These are phyloP conservation scores for Cerastis leucographa DNA, from an alignment of 2,888 invertebrate species.

Conservation along the genomic window DNA sequence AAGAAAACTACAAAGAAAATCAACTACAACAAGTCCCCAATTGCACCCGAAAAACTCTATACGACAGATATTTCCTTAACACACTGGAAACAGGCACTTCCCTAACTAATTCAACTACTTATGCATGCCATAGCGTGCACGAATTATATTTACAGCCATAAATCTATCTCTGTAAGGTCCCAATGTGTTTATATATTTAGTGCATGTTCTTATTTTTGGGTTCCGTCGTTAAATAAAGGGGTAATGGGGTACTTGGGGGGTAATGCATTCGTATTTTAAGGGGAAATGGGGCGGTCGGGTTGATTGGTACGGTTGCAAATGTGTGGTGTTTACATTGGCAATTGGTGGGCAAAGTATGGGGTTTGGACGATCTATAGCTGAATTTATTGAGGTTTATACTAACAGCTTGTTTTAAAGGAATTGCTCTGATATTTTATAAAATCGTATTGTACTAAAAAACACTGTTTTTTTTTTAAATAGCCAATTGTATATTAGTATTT, in stretches of 20 bases:
- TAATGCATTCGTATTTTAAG: conserved; percentile 64
- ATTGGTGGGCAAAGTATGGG: conserved; percentile 26
- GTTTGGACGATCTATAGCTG: conserved; percentile 15
- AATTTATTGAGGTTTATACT: conserved; percentile 16
- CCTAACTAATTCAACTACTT: conserved; percentile 80
- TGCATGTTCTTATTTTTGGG: conserved; percentile 67
- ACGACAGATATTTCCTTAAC: conserved; percentile 71
- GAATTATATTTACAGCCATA: conserved; percentile 79
- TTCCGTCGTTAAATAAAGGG: conserved; percentile 67
- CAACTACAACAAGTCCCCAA: conserved; percentile 42
- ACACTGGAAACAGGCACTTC: conserved; percentile 69
- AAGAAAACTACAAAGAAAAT: conserved; percentile 41
- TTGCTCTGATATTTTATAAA: not conserved
- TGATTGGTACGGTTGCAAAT: conserved; percentile 54
- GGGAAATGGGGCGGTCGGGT: conserved; percentile 35
- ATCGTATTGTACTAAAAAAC: not conserved
- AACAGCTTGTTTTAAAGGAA: not conserved
- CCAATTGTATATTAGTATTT: not conserved
- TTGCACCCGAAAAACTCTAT: conserved; percentile 51
- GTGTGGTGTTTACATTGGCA: conserved; percentile 21
- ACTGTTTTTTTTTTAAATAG: not conserved
- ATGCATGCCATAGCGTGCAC: conserved; percentile 73
- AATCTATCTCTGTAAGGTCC: conserved; percentile 74
- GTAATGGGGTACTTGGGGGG: conserved; percentile 62
- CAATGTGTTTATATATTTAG: conserved; percentile 74